phyloP scores from a whole-genome alignment of 1,140 invertebrate genomes.

The Philotrypesis tridentata region DNA sequence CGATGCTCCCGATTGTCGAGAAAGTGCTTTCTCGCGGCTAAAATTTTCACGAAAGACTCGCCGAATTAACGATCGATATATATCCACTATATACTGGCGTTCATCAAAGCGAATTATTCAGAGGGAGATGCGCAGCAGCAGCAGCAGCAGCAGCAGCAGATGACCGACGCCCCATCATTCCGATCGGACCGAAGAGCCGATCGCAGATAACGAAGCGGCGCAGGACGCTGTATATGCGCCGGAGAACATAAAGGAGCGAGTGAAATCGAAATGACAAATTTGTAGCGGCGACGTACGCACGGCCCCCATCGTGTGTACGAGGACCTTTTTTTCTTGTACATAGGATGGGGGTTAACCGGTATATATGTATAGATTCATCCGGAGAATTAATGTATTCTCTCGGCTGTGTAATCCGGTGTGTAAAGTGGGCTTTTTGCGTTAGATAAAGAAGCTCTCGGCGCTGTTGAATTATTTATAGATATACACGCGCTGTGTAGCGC shows the following conservation, averaged over 20 bases:
- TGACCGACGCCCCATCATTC: slow-evolving; percentile 39
- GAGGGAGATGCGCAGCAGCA: neutral
- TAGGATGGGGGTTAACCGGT: too few relatives aligned
- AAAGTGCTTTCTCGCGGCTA: neutral
- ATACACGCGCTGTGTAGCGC: neutral
- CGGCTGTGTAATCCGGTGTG: neutral
- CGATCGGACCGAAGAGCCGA: slow-evolving; percentile 56
- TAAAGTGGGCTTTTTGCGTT: slow-evolving; percentile 40
- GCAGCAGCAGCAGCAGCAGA: neutral
- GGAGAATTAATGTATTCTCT: slow-evolving; percentile 43
- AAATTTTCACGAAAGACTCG: neutral
- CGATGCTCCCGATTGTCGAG: neutral
- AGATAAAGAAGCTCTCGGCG: slow-evolving; percentile 1
- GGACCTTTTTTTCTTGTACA: slow-evolving; percentile 15
- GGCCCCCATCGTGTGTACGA: slow-evolving; percentile 12
- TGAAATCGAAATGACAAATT: slow-evolving; percentile 46
- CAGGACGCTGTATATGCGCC: too few relatives aligned
- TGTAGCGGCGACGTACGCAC: slow-evolving; percentile 29
- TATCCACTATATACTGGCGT: too few relatives aligned
- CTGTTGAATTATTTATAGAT: slow-evolving; percentile 36
- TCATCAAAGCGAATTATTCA: neutral
- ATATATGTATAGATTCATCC: neutral
- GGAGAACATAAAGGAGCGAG: slow-evolving; percentile 16
- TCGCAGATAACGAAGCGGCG: slow-evolving; percentile 60
- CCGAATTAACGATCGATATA: neutral